phyloP scores from a whole-genome alignment of 2,797 vertebrate genomes.

The Tragopan temminckii region DNA sequence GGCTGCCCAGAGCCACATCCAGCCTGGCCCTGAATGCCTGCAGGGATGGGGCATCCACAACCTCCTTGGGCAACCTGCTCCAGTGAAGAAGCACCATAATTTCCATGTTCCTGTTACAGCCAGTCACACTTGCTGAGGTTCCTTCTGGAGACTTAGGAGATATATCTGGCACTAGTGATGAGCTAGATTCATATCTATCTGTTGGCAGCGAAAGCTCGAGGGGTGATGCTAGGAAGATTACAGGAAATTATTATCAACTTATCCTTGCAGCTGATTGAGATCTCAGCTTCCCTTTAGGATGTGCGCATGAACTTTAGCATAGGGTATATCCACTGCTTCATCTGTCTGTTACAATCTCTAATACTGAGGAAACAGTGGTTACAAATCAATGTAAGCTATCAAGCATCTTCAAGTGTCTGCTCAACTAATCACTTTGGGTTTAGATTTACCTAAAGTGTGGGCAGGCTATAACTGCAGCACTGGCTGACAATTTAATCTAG shows the following conservation, averaged over 20 bases:
- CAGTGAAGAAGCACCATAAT: background rate
- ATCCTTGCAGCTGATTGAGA: background rate
- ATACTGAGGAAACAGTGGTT: background rate
- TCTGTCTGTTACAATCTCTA: background rate
- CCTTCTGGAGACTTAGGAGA: background rate
- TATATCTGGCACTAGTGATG: background rate
- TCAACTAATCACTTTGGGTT: background rate
- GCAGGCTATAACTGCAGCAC: background rate
- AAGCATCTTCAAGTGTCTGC: background rate
- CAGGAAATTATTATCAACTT: background rate
- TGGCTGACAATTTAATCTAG: conserved; percentile 32
- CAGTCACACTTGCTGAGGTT: background rate
- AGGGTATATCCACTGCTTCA: background rate
- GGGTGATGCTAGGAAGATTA: background rate
- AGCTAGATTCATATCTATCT: background rate
- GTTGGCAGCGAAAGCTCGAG: background rate
- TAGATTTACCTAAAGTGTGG: background rate
- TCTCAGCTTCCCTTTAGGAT: background rate
- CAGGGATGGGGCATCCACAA: no score
- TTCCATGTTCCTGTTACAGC: background rate
- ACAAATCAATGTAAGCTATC: background rate
- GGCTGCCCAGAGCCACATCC: no score
- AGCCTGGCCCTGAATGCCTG: no score
- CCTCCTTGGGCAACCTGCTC: no score
- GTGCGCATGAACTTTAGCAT: background rate